Evolutionary conservation across 2,888 invertebrate genomes (phyloP), one percentile per base, ranked within the genome.

Genomic region (Creontiades dilutus): DNA sequence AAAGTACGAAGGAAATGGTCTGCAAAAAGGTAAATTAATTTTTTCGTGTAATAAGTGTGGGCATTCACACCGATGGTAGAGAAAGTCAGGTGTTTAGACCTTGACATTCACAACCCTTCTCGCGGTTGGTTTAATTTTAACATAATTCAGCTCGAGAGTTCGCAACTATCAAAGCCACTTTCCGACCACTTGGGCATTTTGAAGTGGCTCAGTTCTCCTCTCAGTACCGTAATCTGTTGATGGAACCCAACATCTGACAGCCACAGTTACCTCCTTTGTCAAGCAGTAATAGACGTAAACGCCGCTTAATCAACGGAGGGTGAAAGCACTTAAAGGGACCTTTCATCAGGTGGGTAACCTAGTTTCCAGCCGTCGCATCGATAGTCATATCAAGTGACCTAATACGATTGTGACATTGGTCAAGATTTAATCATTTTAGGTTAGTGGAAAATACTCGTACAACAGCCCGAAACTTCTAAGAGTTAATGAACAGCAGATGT

Each of bases 51-150:
- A 7, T 37, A 37, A 37, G n/a, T n/a, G n/a, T n/a, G n/a, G n/a
- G 37, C 37, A 37, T 37, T 37, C 37, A 7, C 37, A 4, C 37
- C 7, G 2, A 37, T 37, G 7, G 37, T 37, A 37, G 37, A 7
- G 37, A 37, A 37, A 37, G 81, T 93, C 92, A 0, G 94, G 93
- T 0, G 96, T 95, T 92, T 95, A 23, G 68, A 68, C 68, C 68
- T 23, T 68, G 68, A 68, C 68, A 23, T 68, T 68, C 68, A 19
- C 23, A 27, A 12, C 68, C 9, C 5, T 23, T 68, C 23, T 12
- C 27, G 27, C 9, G 68, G 23, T 68, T 68, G 19, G 68, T 23
- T 7, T 52, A 52, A 52, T 52, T 52, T 68, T 23, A 27, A 68
- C 68, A 68, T 68, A 68, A 68, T 68, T 68, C 68, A 27, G 3